Evolutionary conservation across 2,797 vertebrate genomes (phyloP).

Genomic region (Nasua narica): DNA sequence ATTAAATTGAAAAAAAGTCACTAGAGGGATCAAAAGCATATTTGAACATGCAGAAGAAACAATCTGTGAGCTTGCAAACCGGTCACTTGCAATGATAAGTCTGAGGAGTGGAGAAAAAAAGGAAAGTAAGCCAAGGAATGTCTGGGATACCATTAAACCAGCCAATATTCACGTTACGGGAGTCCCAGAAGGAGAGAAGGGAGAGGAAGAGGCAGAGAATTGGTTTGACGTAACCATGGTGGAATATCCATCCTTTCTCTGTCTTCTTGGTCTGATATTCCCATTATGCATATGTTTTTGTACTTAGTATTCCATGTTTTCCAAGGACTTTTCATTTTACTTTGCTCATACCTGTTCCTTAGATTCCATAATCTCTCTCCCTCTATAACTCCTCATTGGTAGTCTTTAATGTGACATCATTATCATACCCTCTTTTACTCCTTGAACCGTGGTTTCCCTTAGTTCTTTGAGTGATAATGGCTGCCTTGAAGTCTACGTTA

Average conservation of each 20-base stretch:
- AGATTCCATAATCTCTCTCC: not conserved
- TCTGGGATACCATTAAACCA: not conserved
- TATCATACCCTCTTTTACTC: not conserved
- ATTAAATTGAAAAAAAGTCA: not conserved
- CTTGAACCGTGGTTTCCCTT: not conserved
- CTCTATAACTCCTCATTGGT: not conserved
- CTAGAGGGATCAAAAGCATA: not conserved
- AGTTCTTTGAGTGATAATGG: not conserved
- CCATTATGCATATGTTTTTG: not conserved
- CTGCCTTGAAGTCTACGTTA: not conserved
- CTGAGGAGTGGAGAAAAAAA: not conserved
- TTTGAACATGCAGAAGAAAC: not conserved
- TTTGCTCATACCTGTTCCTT: not conserved
- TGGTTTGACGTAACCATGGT: not conserved
- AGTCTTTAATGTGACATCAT: not conserved
- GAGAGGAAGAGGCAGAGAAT: not conserved
- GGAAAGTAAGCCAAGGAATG: not conserved
- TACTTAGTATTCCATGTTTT: not conserved
- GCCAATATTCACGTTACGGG: not conserved
- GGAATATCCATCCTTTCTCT: not conserved
- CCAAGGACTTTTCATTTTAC: not conserved
- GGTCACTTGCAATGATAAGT: not conserved
- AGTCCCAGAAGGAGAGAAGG: not conserved
- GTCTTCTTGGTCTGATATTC: not conserved
- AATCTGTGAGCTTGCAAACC: not conserved